A percentile compares a stretch with the other conserved stretches of the same genome.
Conservation (phyloP, 2,797 vertebrate genomes). For the Eulemur rubriventer region DNA sequence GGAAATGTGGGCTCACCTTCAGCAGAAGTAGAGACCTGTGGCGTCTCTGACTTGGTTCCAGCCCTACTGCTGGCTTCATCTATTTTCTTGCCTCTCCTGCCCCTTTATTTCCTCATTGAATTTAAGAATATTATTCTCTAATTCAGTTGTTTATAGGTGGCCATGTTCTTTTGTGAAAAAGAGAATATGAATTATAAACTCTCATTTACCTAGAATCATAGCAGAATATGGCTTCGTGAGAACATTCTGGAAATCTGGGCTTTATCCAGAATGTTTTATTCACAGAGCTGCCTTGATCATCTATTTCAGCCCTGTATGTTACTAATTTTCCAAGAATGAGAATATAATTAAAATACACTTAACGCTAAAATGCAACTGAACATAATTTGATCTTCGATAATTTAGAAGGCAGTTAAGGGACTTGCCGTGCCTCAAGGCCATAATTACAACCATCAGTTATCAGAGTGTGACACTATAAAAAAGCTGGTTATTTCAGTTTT, state of each 20-base stretch:
- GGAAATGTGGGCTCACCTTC: background rate
- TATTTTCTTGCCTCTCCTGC: background rate
- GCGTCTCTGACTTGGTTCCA: background rate
- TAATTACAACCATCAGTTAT: conserved; percentile 76
- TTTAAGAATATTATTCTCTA: background rate
- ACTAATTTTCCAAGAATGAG: conserved; percentile 76
- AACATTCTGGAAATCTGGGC: conserved; percentile 53
- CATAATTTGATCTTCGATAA: conserved; percentile 78
- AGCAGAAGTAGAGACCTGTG: background rate
- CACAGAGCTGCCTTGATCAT: conserved; percentile 62
- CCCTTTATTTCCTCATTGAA: background rate
- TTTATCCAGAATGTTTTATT: conserved; percentile 56
- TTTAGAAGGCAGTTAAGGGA: conserved; percentile 78
- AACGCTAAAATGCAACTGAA: conserved; percentile 69
- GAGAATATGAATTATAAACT: background rate
- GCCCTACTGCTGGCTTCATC: background rate
- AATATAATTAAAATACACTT: conserved; percentile 79
- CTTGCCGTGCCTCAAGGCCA: conserved; percentile 59
- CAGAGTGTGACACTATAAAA: conserved; percentile 67
- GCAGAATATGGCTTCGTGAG: background rate
- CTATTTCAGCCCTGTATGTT: conserved; percentile 62
- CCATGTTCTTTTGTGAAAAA: background rate
- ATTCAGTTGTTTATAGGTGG: background rate
- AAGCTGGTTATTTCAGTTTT: conserved; percentile 65
- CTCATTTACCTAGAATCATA: background rate